Evolutionary conservation across 1,140 invertebrate genomes (phyloP), one percentile per base, ranked within the genome.

Genomic region (Calosoma granatense): DNA sequence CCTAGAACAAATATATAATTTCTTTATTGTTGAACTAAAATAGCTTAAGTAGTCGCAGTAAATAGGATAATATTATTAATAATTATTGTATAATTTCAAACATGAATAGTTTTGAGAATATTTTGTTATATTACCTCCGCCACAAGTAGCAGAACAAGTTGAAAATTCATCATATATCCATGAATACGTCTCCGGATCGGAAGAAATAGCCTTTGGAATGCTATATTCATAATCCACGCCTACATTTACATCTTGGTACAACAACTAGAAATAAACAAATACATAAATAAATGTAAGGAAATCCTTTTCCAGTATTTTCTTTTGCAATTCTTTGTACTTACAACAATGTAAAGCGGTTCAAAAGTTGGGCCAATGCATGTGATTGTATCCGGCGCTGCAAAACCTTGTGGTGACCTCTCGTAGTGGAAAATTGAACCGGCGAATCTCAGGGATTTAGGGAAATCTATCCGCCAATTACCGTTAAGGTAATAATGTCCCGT

Each of bases 141-240:
- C 94, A 70, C 94, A 98, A 4, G 83, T 79, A 1, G 79, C 79
- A 57, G 82, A 87, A 71, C 94, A 98, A 0, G 80, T 74, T 2
- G 84, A 82, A 72, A 88, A 97, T 57, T 87, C 82, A 30, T 85
- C 87, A 64, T 80, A 80, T 3, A 83, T 79, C 91, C 92, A 95
- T 6, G 78, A 76, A 69, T 94, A 95, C 21, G 78, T 79, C 57
- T 88, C 84, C 39, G 82, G 78, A 61, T 84, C 78, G 1, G 78
- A 72, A 53, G 75, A 79, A 2, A 87, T 73, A 20, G 80, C 81
- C 41, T 83, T 83, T 0, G 91, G 90, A 17, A 96, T 78, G 60
- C 90, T 95, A 74, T 96, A 98, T 67, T 96, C 89, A 70, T 95
- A 97, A 56, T 86, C 74, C 2, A 97, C 82, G 0, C 92, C 92